phyloP scores from a whole-genome alignment of 2,113 vertebrate genomes.

The Oreotragus oreotragus region DNA sequence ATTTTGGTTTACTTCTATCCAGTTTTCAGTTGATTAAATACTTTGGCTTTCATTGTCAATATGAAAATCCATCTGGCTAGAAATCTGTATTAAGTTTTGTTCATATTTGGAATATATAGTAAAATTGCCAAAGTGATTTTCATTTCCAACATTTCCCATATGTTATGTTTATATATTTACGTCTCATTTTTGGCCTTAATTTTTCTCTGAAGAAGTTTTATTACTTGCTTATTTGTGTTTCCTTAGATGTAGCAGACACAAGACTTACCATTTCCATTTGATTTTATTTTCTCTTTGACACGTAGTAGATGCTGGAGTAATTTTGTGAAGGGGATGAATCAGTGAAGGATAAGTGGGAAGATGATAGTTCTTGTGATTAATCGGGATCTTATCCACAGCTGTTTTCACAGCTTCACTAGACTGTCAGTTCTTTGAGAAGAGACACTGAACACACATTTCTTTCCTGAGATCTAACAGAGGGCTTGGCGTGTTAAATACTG shows the following conservation, averaged over 20 bases:
- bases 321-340: background rate
- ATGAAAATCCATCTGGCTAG: constrained; percentile 55
- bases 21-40: constrained; percentile 56
- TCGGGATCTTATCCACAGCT: background rate
- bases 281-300: background rate
- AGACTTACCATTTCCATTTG: background rate
- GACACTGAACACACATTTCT: background rate
- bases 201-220: constrained; percentile 38
- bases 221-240: background rate
- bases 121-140: constrained; percentile 43
- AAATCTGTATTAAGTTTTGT: constrained; percentile 44
- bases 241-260: background rate
- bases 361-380: background rate
- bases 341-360: background rate
- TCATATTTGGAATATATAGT: constrained; percentile 35
- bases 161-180: constrained; percentile 43
- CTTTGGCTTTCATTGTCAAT: constrained; percentile 45
- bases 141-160: constrained; percentile 37
- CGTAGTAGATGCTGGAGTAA: background rate
- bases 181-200: constrained; percentile 29
- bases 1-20: constrained; percentile 8
- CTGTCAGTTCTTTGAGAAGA: background rate
- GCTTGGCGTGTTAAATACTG: background rate
- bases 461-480: background rate
- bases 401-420: background rate